Evolutionary conservation across 2,888 invertebrate species (phyloP).

Genomic region (Nemotelus pantherinus): DNA sequence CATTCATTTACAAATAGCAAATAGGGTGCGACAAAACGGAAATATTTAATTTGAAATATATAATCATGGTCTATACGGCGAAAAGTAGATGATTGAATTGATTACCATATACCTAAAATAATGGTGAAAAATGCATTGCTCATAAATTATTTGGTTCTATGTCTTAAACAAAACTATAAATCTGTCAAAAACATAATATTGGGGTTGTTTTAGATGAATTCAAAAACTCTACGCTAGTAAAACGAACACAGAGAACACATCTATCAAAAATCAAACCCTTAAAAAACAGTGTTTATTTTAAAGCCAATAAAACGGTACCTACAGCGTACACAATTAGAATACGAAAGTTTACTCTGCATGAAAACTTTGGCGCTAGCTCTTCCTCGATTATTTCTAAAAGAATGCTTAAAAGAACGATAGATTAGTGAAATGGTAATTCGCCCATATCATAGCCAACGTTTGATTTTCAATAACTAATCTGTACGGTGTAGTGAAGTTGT

Average conservation of each 20-base stretch:
- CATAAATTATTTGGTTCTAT: not conserved
- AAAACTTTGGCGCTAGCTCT: too few relatives aligned
- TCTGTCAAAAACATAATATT: too few relatives aligned
- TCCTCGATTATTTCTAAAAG: too few relatives aligned
- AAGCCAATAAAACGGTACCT: not conserved
- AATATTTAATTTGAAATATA: slow-evolving; percentile 5
- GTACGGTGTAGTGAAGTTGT: slow-evolving; percentile 26
- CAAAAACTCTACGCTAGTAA: too few relatives aligned
- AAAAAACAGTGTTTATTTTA: too few relatives aligned
- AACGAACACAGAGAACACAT: too few relatives aligned
- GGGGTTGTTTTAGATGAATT: too few relatives aligned
- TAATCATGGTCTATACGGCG: not conserved
- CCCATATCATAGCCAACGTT: not conserved
- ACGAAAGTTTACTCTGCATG: too few relatives aligned
- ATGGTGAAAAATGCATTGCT: slow-evolving; percentile 6
- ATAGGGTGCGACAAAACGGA: slow-evolving; percentile 6
- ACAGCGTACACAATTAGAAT: slow-evolving; percentile 6
- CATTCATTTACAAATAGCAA: slow-evolving; percentile 13
- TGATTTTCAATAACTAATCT: slow-evolving; percentile 12
- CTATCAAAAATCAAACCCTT: too few relatives aligned
- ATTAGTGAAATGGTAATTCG: too few relatives aligned
- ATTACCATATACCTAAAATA: slow-evolving; percentile 47
- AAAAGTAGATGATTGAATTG: slow-evolving; percentile 26
- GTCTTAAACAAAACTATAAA: too few relatives aligned
- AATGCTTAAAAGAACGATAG: too few relatives aligned